A percentile compares a stretch with the other conserved stretches of the same genome.
These are phyloP conservation scores for Andrena praecox DNA, from an alignment of 2,888 invertebrate species.

Conservation along the genomic window DNA sequence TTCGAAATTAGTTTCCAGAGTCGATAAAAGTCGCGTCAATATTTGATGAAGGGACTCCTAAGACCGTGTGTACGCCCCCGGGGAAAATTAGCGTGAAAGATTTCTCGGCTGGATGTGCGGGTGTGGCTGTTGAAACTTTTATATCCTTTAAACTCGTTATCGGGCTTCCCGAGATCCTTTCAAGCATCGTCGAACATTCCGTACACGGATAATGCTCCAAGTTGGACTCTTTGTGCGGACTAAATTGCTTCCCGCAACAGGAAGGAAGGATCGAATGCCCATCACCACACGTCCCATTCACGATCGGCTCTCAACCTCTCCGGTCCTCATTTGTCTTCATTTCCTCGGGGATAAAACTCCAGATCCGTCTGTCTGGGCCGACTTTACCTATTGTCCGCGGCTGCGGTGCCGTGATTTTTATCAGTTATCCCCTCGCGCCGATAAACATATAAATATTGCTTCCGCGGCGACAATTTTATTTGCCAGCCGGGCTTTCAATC, in stretches of 20 bases:
- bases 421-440: constrained; percentile 4
- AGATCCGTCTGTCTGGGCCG: constrained; percentile 37
- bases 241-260: neutral
- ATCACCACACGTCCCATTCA: constrained; percentile 14
- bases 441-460: constrained; percentile 23
- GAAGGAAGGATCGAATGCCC: constrained; percentile 10
- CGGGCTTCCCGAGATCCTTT: neutral
- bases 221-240: neutral
- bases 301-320: constrained; percentile 34
- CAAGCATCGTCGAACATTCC: constrained; percentile 11
- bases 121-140: neutral
- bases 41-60: neutral
- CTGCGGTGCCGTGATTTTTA: constrained; percentile 5
- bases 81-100: constrained; percentile 1
- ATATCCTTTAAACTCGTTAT: constrained; percentile 22
- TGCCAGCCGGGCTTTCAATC: neutral
- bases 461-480: neutral
- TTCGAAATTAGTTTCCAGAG: constrained; percentile 1
- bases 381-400: constrained; percentile 31
- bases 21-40: neutral
- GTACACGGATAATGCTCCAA: neutral
- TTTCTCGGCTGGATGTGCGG: neutral
- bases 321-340: constrained; percentile 44
- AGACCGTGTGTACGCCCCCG: neutral
- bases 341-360: constrained; percentile 29